These are phyloP conservation scores for Grallaria varia DNA, from an alignment of 2,113 vertebrate species.

Conservation along the genomic window DNA sequence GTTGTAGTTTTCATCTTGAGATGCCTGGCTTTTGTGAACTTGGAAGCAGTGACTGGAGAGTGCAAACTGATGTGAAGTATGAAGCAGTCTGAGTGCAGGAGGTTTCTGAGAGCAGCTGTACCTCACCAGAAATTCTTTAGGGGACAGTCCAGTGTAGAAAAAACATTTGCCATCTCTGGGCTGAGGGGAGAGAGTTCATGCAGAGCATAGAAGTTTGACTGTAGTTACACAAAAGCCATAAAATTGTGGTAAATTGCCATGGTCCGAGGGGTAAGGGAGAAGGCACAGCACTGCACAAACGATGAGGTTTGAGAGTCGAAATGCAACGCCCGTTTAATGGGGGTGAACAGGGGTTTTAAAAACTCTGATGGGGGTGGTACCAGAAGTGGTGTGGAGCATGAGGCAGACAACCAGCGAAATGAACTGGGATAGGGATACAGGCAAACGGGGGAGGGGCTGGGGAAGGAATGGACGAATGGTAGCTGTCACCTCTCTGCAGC, in stretches of 20 bases:
- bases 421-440: too few species aligned
- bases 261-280: too few species aligned
- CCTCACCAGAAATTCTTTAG: background rate
- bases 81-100: background rate
- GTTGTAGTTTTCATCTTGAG: background rate
- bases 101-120: background rate
- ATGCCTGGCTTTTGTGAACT: background rate
- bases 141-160: background rate
- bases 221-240: background rate
- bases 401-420: too few species aligned
- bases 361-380: too few species aligned
- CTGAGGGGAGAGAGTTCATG: background rate
- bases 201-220: background rate
- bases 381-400: too few species aligned
- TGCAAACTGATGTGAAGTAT: background rate
- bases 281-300: too few species aligned
- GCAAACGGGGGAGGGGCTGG: too few species aligned
- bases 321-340: too few species aligned
- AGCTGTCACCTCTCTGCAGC: too few species aligned
- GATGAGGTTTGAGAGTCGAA: too few species aligned
- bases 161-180: background rate
- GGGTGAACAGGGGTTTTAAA: too few species aligned
- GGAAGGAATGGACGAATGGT: too few species aligned
- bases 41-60: background rate
- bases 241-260: background rate